Conservation (phyloP, 2,888 invertebrate species). For the Nomada lathburiana region DNA sequence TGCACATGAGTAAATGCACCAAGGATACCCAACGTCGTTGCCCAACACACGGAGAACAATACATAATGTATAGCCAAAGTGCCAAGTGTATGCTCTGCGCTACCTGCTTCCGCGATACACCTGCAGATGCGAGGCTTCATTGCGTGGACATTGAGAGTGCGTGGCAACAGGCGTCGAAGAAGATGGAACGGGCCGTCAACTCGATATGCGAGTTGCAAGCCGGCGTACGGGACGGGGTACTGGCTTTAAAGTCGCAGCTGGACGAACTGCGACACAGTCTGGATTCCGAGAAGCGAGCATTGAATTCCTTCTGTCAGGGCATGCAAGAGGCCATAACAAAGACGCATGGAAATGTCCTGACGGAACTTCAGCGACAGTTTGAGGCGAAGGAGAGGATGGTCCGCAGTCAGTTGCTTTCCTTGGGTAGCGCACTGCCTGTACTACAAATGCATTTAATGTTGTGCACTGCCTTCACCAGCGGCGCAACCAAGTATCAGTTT, state of each 20-base stretch:
- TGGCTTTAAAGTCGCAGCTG: slow-evolving; percentile 88
- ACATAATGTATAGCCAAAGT: slow-evolving; percentile 90
- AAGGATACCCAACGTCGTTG: slow-evolving; percentile 90
- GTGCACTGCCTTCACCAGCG: slow-evolving; percentile 89
- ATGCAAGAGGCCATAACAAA: slow-evolving; percentile 89
- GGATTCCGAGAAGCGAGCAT: slow-evolving; percentile 88
- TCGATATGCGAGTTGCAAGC: slow-evolving; percentile 87
- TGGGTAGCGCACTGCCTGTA: slow-evolving; percentile 88
- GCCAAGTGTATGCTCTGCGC: slow-evolving; percentile 90
- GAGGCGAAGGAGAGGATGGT: slow-evolving; percentile 86
- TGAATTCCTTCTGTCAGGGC: slow-evolving; percentile 88
- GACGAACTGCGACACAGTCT: slow-evolving; percentile 89
- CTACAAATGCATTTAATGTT: slow-evolving; percentile 89
- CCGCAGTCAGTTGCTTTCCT: slow-evolving; percentile 85
- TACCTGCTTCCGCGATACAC: slow-evolving; percentile 90
- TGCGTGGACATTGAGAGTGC: slow-evolving; percentile 91
- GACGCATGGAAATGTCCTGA: slow-evolving; percentile 88
- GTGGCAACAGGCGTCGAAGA: slow-evolving; percentile 89
- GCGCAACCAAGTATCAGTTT: slow-evolving; percentile 91
- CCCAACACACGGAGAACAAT: slow-evolving; percentile 89
- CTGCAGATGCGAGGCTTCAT: slow-evolving; percentile 88
- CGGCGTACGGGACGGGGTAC: slow-evolving; percentile 88
- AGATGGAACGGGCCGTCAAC: slow-evolving; percentile 87
- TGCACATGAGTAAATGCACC: slow-evolving; percentile 89
- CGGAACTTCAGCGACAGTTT: slow-evolving; percentile 89